Base-by-base conservation (phyloP, 2,113 vertebrate genomes). In the Zingel zingel region DNA sequence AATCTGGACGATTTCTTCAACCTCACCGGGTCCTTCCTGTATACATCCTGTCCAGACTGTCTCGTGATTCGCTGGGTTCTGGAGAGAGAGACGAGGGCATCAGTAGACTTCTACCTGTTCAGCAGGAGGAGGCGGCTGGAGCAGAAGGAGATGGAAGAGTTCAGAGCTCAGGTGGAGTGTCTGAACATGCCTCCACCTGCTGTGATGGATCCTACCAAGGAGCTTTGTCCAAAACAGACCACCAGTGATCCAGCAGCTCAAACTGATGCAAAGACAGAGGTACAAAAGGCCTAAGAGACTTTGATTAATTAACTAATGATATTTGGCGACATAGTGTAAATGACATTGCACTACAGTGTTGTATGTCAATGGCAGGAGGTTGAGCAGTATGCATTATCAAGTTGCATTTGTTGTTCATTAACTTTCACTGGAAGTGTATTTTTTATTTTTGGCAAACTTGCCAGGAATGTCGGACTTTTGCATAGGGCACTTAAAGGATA, bases 11-110 rank as follows among this genome's bases (percentile, higher is more conserved):
- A 10, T 39, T 39, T 39, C 39, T 9, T 10, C 39, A 39, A 39
- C 82, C 1, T 64, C 27, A 86, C 76, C 1, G n/a, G 80, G 68
- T 77, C 61, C 7, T 33, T 76, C 43, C 51, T 85, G 47, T 0
- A 30, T 1, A 82, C 72, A 0, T 87, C 92, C 33, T 93, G 90
- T 33, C 47, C n/a, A 2, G 92, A 92, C 78, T 93, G 86, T 23
- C 0, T 66, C 13, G 19, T 88, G 47, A 69, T 90, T 76, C 79
- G 50, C 27, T 39, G 39, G 39, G 39, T 39, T 39, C 39, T 39
- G 8, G 8, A 39, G 39, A 39, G 39, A 10, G 39, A 39, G 0
- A 39, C 39, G 2, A 39, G 39, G 39, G 9, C 8, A 9, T 39
- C 39, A 39, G 39, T 39, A 9, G 8, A 39, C 8, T 9, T 39